A percentile compares a stretch with the other conserved stretches of the same genome.
phyloP scores from a whole-genome alignment of 1,140 invertebrate species.

The Rhagoletis zephyria region DNA sequence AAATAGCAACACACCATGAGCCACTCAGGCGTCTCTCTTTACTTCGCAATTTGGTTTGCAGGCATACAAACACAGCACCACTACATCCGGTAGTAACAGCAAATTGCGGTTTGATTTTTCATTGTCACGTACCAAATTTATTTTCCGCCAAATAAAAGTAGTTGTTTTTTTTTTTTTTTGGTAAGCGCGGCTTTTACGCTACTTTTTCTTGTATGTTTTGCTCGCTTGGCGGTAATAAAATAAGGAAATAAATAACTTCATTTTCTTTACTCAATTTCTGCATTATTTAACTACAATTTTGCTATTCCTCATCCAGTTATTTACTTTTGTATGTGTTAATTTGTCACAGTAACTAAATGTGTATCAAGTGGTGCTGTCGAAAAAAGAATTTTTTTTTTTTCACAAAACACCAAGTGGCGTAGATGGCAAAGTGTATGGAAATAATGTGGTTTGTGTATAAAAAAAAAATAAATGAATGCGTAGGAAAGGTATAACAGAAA shows the following conservation, averaged over 20 bases:
- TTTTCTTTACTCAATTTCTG: conserved; percentile 38
- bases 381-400: no score
- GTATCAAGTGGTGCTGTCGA: no score
- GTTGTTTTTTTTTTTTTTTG: background rate
- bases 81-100: background rate
- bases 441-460: no score
- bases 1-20: background rate
- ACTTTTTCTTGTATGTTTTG: background rate
- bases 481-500: no score
- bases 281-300: conserved; percentile 20
- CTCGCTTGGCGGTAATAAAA: conserved; percentile 14
- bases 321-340: no score
- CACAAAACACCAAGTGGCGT: no score
- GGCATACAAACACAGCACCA: background rate
- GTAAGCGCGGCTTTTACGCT: conserved; percentile 22
- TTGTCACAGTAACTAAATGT: no score
- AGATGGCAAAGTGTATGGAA: no score
- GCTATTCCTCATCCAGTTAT: background rate
- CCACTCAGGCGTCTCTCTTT: background rate
- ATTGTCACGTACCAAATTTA: conserved; percentile 46
- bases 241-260: conserved; percentile 33
- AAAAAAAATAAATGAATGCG: no score
- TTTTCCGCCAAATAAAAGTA: conserved; percentile 48
- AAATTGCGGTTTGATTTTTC: conserved; percentile 41
- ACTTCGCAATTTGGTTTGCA: background rate